Evolutionary conservation across 1,140 invertebrate species (phyloP), one percentile per base, ranked within the genome.

Genomic region (Drosophila nannoptera): DNA sequence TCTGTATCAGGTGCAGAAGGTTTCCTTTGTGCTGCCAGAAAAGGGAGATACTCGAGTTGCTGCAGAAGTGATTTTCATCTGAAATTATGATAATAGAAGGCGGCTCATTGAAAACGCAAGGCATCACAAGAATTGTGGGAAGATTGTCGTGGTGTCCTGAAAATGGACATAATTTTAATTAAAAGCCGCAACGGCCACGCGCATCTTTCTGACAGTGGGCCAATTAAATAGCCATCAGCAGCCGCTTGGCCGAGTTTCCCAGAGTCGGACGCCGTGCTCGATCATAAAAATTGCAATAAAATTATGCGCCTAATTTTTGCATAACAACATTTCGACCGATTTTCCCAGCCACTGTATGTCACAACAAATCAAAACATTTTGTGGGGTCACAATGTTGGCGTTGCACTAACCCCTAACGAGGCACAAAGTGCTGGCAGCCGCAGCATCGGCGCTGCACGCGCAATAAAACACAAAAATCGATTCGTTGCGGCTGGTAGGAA

Each of bases 211-310:
- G 72, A 82, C 78, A 73, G 7, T 35, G 40, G 22, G 36, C 53
- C 71, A 87, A 87, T 87, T 87, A 87, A 87, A 87, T 77, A 61
- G 32, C 55, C 62, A 87, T 87, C 74, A 84, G 61, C 60, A 52
- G 48, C 43, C 46, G 62, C 73, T 58, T 53, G 70, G 60, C 50
- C 61, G 36, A 45, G 61, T 31, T 43, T 14, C 12, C 40, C 40
- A 43, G 12, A 3, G 40, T 50, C 50, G 36, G 14, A 11, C 56
- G 49, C 60, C 54, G 63, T 22, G 75, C 40, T 43, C 66, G 75
- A 73, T 68, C 81, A 84, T 88, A 87, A 88, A 88, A 88, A 88
- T 88, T 73, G 87, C 87, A 88, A 88, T 88, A 87, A 88, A 88
- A 88, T 88, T 62, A 88, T 88, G 73, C 87, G 87, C 87, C 61